phyloP scores from a whole-genome alignment of 92 coral and sea anemone genomes.

The Epizoanthus fatuus region DNA sequence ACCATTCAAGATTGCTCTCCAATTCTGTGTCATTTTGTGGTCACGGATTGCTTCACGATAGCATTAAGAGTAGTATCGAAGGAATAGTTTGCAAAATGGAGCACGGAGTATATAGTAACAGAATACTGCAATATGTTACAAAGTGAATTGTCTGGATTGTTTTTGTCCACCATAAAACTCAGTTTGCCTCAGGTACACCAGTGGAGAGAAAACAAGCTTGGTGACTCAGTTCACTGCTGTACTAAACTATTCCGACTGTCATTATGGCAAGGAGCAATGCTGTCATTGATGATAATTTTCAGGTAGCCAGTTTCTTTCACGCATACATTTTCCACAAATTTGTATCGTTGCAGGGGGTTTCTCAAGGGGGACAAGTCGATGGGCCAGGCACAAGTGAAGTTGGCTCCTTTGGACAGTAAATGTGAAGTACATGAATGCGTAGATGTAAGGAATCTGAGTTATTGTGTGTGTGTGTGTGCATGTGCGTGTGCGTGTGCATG shows the following conservation, averaged over 20 bases:
- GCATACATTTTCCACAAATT: neutral
- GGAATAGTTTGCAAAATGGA: no score
- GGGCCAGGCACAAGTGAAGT: conserved; percentile 92
- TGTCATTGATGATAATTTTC: no score
- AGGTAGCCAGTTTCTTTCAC: no score
- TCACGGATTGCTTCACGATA: neutral
- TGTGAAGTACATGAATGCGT: conserved; percentile 96
- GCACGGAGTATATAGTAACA: no score
- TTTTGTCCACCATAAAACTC: no score
- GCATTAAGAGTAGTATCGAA: no score
- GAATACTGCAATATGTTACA: no score
- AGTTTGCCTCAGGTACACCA: no score
- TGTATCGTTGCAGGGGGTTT: conserved; percentile 74
- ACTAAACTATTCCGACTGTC: no score
- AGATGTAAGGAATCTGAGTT: conserved; percentile 77
- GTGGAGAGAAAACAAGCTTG: neutral
- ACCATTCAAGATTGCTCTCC: neutral
- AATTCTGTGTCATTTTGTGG: neutral
- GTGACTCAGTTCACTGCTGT: no score
- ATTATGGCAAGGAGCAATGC: no score
- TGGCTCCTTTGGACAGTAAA: conserved; percentile 88
- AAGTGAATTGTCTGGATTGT: no score
- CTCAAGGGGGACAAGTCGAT: conserved; percentile 96
- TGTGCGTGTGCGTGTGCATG: neutral
- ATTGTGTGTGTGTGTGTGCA: neutral